Percentiles rank a stretch among this genome's conserved stretches.
These are phyloP conservation scores for Empis livida DNA, from an alignment of 2,888 invertebrate species.

Conservation along the genomic window DNA sequence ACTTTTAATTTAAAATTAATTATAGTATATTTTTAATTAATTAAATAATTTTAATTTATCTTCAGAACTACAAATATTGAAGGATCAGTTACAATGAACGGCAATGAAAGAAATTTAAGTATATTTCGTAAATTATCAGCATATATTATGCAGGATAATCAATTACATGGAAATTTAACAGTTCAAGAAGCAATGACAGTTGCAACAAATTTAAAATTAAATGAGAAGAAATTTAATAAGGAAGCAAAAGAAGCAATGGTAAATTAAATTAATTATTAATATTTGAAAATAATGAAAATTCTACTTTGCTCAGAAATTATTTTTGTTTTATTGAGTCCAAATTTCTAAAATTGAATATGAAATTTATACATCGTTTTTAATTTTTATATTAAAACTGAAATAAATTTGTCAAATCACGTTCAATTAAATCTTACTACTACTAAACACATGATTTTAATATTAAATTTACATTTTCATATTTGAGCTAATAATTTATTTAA, in stretches of 20 bases:
- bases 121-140: conserved; percentile 85
- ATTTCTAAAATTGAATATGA: too few species aligned
- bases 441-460: too few species aligned
- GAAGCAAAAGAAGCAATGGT: conserved; percentile 74
- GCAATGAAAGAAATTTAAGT: conserved; percentile 67
- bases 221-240: conserved; percentile 51
- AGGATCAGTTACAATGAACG: conserved; percentile 76
- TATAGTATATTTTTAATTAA: background rate
- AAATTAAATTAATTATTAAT: conserved; percentile 27
- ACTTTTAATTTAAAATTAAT: too few species aligned
- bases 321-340: too few species aligned
- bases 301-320: too few species aligned
- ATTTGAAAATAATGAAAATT: too few species aligned
- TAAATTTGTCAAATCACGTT: too few species aligned
- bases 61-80: conserved; percentile 63
- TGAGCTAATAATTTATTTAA: too few species aligned
- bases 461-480: too few species aligned
- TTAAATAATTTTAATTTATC: conserved; percentile 17
- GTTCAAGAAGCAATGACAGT: conserved; percentile 92
- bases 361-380: too few species aligned
- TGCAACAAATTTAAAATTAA: conserved; percentile 79
- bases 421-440: too few species aligned
- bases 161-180: conserved; percentile 80
- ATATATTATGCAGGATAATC: conserved; percentile 93
- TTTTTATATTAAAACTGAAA: too few species aligned